A percentile compares a stretch with the other conserved stretches of the same genome.
These are phyloP conservation scores for Cathartes aura DNA, from an alignment of 2,113 vertebrate genomes.

Conservation along the genomic window DNA sequence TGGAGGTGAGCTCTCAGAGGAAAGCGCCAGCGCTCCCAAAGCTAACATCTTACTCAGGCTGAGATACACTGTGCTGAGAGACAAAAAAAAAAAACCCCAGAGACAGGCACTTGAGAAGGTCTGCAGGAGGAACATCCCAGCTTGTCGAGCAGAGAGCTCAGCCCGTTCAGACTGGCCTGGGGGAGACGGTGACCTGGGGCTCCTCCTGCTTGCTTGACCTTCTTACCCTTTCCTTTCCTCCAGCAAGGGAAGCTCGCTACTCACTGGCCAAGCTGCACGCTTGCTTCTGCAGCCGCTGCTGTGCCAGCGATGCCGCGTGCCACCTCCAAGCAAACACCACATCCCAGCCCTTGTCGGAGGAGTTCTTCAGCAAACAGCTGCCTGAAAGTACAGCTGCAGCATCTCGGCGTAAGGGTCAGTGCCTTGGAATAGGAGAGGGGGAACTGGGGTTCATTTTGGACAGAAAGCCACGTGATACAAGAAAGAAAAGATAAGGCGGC, in stretches of 20 bases:
- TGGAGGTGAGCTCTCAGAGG: neutral
- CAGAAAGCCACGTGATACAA: neutral
- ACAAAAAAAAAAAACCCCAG: neutral
- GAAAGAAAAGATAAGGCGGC: neutral
- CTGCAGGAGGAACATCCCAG: neutral
- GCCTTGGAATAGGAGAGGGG: neutral
- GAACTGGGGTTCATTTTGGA: neutral
- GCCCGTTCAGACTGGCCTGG: too few relatives aligned
- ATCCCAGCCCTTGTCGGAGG: neutral
- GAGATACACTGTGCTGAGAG: accelerated
- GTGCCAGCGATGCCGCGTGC: neutral
- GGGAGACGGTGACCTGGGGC: neutral
- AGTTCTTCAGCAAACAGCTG: neutral
- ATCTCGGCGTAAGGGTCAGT: neutral
- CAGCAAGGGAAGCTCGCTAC: neutral
- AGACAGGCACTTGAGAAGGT: neutral
- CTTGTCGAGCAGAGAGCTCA: accelerated
- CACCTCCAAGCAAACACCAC: neutral
- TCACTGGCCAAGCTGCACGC: neutral
- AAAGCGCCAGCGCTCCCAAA: neutral
- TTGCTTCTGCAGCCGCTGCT: neutral
- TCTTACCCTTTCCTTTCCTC: neutral
- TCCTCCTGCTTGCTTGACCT: neutral
- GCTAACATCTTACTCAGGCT: neutral
- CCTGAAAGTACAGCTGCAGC: neutral